A percentile compares a stretch with the other conserved stretches of the same genome.
phyloP scores from a whole-genome alignment of 2,797 vertebrate genomes.

The Monodelphis domestica region DNA sequence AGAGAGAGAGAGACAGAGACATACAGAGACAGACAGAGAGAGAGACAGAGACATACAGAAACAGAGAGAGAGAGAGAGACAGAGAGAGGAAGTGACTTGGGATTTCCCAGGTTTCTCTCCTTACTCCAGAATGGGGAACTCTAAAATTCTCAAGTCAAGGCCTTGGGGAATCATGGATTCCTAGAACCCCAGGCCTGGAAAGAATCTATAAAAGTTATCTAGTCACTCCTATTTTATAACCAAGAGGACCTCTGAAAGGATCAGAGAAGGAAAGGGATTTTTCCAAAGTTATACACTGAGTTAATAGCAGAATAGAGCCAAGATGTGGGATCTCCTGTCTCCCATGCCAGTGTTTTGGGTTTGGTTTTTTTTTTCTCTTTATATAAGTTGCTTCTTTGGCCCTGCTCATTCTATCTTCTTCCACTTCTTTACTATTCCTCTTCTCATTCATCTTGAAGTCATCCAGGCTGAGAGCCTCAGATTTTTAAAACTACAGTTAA shows the following conservation, averaged over 20 bases:
- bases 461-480: neutral
- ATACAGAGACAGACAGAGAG: too few relatives aligned
- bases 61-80: too few relatives aligned
- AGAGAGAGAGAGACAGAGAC: too few relatives aligned
- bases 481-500: neutral
- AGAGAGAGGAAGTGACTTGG: conserved; percentile 3
- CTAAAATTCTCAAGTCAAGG: neutral
- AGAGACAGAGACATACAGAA: too few relatives aligned
- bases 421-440: neutral
- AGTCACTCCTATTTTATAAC: neutral
- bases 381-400: neutral
- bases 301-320: neutral
- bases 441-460: neutral
- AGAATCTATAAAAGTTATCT: neutral
- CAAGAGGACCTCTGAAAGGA: too few relatives aligned
- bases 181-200: neutral
- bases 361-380: neutral
- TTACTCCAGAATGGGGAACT: neutral
- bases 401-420: neutral
- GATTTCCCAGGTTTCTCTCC: neutral
- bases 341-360: too few relatives aligned
- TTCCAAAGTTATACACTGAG: neutral
- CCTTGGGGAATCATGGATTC: neutral
- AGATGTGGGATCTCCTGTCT: neutral
- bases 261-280: too few relatives aligned